These are phyloP conservation scores for Helobdella robusta DNA, from an alignment of 2,888 invertebrate species.

Conservation along the genomic window DNA sequence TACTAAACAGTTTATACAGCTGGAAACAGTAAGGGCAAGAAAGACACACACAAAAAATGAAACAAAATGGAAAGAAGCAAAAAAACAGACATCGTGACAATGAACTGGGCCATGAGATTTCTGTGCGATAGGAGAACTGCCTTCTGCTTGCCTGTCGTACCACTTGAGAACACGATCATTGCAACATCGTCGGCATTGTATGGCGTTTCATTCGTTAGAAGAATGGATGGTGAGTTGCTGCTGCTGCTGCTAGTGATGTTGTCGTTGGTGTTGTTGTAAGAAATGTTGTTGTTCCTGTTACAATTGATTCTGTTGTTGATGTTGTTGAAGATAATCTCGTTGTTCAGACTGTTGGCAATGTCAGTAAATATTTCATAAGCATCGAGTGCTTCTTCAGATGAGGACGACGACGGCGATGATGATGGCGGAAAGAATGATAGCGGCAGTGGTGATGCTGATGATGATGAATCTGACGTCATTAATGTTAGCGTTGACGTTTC, in stretches of 20 bases:
- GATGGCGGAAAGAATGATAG: too few species aligned
- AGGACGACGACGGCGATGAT: too few species aligned
- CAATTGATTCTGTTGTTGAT: background rate
- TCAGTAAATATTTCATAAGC: too few species aligned
- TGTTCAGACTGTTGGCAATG: background rate
- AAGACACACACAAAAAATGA: too few species aligned
- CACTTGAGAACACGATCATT: conserved; percentile 30
- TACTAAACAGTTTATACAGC: too few species aligned
- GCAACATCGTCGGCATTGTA: conserved; percentile 20
- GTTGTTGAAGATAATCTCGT: background rate
- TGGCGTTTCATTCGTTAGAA: too few species aligned
- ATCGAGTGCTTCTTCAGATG: too few species aligned
- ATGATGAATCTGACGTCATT: too few species aligned
- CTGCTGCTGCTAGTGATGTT: background rate
- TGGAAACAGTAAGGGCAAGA: too few species aligned
- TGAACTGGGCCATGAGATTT: conserved; percentile 19
- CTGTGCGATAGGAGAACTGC: conserved; percentile 27
- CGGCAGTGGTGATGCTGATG: too few species aligned
- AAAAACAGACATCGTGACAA: conserved; percentile 12
- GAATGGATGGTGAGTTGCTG: too few species aligned
- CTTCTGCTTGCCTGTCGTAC: conserved; percentile 29
- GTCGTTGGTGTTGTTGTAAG: background rate
- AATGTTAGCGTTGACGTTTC: too few species aligned
- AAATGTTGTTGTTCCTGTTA: background rate
- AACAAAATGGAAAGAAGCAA: background rate